Conservation (phyloP, 2,888 invertebrate species). For the Drosophila limbata region DNA sequence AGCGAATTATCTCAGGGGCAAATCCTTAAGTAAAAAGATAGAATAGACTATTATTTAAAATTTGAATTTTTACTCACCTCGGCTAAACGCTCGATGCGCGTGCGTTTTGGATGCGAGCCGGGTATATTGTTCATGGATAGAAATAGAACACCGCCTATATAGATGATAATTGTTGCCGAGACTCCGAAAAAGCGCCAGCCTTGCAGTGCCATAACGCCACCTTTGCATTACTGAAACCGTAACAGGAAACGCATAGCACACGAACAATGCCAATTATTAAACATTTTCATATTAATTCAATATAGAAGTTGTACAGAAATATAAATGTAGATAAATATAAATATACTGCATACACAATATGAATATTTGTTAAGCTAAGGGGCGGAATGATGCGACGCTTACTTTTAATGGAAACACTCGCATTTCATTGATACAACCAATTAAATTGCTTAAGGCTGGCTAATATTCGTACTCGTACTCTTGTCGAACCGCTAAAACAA, state of each 20-base stretch:
- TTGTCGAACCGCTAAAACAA: not conserved
- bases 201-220: constrained; percentile 84
- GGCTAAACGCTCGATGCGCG: constrained; percentile 82
- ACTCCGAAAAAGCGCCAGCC: constrained; percentile 85
- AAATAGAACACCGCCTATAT: constrained; percentile 85
- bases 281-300: constrained; percentile 6
- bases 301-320: not conserved
- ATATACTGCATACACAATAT: not conserved
- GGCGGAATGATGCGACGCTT: constrained; percentile 5
- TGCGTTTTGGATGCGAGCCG: constrained; percentile 82
- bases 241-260: not conserved
- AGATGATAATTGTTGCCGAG: constrained; percentile 85
- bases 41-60: not conserved
- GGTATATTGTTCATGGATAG: constrained; percentile 85
- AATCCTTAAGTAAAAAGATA: not conserved
- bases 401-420: constrained; percentile 27
- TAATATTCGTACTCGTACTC: not conserved
- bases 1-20: not conserved
- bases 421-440: constrained; percentile 60
- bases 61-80: constrained; percentile 73
- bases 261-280: constrained; percentile 1
- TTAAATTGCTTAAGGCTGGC: constrained; percentile 30
- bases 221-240: constrained; percentile 79
- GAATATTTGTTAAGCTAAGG: constrained; percentile 5
- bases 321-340: not conserved